Evolutionary conservation across 2,888 invertebrate genomes (phyloP), one percentile per base, ranked within the genome.

Genomic region (Cheilosia urbana): DNA sequence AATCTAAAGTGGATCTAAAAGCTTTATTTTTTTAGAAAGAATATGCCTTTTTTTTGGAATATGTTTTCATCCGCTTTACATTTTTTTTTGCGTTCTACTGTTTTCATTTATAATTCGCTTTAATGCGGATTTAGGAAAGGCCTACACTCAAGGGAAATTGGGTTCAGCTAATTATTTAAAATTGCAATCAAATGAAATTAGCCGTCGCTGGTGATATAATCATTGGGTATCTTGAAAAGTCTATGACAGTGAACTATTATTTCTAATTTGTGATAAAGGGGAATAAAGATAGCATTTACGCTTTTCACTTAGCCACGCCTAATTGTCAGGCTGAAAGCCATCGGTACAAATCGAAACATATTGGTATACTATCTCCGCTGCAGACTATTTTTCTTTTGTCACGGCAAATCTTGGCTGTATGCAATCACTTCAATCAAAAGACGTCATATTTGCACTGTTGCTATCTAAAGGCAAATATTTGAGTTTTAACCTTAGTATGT

Each of bases 401-500:
- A 9, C 9, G 7, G 2, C 30, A 30, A 9, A 9, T 9, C 2
- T 30, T 30, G 9, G 30, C 7, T 30, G 27, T 27, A 27, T 27
- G 13, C 42, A 42, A 40, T 40, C 15, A 58, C n/a, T 21, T n/a
- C 24, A n/a, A 42, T 42, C 9, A 5, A n/a, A 60, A 34, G 55
- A 24, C 24, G 15, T 60, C 4, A 7, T 45, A 7, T 58, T 42
- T 27, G 7, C 34, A 34, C 17, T 7, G 4, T 15, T 7, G 24
- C 30, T 66, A 30, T 66, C 13, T 80, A 34, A 66, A 80, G n/a
- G 62, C 30, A 57, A 76, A 75, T 27, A 63, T 30, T 49, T 71
- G 21, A 69, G 21, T 13, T 45, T 49, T 40, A 63, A 60, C 27
- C 37, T 2, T 34, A 6, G 53, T 17, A 7, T 17, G 24, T 78